Base-by-base conservation (phyloP, 1,140 invertebrate species). In the Dryas iulia region DNA sequence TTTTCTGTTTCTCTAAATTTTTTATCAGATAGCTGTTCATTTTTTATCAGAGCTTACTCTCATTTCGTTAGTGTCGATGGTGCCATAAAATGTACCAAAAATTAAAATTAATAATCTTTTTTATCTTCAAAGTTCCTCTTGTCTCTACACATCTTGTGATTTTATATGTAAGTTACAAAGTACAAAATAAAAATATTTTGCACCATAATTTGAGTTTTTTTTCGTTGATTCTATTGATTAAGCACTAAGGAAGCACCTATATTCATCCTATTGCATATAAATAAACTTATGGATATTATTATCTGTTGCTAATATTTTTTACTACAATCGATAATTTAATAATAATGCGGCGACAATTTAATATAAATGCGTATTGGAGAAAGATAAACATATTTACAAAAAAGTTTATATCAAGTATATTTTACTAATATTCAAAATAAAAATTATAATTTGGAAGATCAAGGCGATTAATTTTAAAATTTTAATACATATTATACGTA, bases 181-280 rank as follows among this genome's bases (percentile, higher is more conserved):
- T 85, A 84, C 79, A 84, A 85, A 83, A 82, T 79, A 78, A 80
- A 65, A 80, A 75, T 79, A 83, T 86, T 84, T 86, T 86, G 76
- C 73, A 86, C 78, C 61, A 72, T 59, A 47, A 53, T 8, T 54
- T 26, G 52, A 65, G 7, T 67, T 64, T 67, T 67, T 59, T 25
- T 31, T 65, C 28, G n/a, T n/a, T n/a, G n/a, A 57, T n/a, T n/a
- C 31, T 35, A 71, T 11, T 53, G 31, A 54, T 39, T 28, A 61
- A 30, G 33, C 31, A 47, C 12, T 54, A 66, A 47, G 53, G 53
- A 66, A 66, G 63, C 63, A 66, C 59, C 53, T 61, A 71, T 52
- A 24, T n/a, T 59, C 14, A 12, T 53, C 31, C 52, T 61, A 56
- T 61, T 57, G 8, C 8, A 47, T 8, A 8, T 21, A 47, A 47